These are phyloP conservation scores for Papilio helenus DNA, from an alignment of 1,140 invertebrate genomes.

Conservation along the genomic window DNA sequence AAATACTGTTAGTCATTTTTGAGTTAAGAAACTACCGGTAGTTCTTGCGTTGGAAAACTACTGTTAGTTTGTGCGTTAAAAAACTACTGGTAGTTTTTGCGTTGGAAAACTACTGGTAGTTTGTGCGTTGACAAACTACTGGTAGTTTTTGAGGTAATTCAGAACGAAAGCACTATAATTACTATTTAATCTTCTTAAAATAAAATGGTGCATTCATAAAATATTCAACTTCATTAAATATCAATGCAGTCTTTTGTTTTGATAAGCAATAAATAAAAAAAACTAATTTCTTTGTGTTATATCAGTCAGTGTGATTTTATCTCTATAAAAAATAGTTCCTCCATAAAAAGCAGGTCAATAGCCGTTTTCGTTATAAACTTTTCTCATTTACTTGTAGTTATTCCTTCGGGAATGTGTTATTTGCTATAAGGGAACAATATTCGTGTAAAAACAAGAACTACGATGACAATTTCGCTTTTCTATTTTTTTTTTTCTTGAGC, in stretches of 20 bases:
- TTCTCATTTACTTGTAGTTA: background rate
- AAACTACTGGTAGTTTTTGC: too few species aligned
- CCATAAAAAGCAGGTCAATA: slow-evolving; percentile 7
- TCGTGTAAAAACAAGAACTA: background rate
- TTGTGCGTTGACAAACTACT: too few species aligned
- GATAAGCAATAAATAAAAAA: background rate
- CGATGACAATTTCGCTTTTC: background rate
- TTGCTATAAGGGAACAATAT: background rate
- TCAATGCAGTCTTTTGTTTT: background rate
- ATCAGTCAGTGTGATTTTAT: background rate
- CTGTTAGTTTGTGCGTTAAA: too few species aligned
- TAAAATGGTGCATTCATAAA: background rate
- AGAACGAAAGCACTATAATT: background rate
- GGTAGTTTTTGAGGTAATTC: too few species aligned
- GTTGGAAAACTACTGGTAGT: too few species aligned
- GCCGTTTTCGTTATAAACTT: background rate
- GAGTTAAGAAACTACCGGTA: too few species aligned
- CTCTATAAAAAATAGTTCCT: background rate
- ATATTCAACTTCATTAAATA: background rate
- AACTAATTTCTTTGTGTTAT: background rate
- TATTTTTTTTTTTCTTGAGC: background rate
- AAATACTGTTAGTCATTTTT: too few species aligned
- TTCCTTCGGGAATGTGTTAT: background rate
- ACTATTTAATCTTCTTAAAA: background rate
- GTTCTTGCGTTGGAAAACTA: too few species aligned